Conservation (phyloP, 2,797 vertebrate genomes). For the Chloroceryle inda region DNA sequence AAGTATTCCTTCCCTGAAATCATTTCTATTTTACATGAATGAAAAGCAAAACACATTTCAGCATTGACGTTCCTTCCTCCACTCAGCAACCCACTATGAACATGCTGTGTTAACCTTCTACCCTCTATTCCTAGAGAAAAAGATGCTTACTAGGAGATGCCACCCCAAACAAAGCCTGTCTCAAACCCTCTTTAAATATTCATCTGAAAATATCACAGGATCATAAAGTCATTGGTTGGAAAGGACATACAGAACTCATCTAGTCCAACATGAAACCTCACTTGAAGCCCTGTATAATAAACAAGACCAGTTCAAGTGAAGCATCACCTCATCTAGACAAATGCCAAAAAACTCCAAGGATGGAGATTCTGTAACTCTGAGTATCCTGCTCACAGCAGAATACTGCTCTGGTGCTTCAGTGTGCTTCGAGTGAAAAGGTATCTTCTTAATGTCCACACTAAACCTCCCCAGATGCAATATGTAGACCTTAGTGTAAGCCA, state of each 20-base stretch:
- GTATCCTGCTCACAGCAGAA: background rate
- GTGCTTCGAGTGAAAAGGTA: background rate
- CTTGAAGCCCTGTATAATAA: background rate
- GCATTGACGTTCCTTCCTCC: background rate
- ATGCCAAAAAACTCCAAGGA: background rate
- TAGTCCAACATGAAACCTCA: background rate
- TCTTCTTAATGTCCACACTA: background rate
- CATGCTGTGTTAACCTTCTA: background rate
- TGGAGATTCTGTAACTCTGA: background rate
- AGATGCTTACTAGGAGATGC: background rate
- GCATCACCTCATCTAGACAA: background rate
- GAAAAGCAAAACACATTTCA: background rate
- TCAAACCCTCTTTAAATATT: background rate
- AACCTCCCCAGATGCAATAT: background rate
- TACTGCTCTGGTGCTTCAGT: background rate
- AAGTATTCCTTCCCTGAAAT: background rate
- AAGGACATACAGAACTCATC: background rate
- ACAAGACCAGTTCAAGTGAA: background rate
- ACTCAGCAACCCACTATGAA: background rate
- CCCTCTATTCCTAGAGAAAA: background rate
- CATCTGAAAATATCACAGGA: background rate
- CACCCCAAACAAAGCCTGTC: background rate
- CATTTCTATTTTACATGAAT: background rate
- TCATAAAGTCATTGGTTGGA: background rate
- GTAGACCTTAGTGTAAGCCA: background rate